phyloP scores from a whole-genome alignment of 2,797 vertebrate species.

The Acanthornis magna region DNA sequence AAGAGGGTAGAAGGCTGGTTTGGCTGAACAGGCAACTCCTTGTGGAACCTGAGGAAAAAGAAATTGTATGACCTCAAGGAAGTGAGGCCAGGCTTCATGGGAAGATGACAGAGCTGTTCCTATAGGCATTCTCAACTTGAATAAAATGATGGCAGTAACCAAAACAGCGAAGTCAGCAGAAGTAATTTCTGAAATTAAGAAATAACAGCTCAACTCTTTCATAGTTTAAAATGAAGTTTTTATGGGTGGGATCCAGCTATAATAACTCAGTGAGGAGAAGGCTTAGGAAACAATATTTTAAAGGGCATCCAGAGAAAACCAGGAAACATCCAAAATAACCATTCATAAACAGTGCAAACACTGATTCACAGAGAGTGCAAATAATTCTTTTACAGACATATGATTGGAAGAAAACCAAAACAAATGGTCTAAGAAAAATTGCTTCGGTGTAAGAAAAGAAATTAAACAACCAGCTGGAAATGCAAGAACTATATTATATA shows the following conservation, averaged over 20 bases:
- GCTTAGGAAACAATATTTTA: neutral
- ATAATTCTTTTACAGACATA: neutral
- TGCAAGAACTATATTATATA: neutral
- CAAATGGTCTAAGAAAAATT: neutral
- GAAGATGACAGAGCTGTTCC: neutral
- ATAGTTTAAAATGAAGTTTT: neutral
- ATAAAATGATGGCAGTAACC: neutral
- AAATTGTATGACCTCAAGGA: neutral
- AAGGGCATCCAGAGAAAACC: neutral
- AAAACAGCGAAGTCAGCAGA: neutral
- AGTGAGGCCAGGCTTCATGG: neutral
- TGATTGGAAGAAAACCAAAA: neutral
- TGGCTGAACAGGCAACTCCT: neutral
- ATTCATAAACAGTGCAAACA: neutral
- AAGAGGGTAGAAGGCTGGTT: neutral
- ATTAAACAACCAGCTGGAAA: neutral
- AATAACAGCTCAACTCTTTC: neutral
- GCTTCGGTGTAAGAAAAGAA: neutral
- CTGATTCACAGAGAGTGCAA: neutral
- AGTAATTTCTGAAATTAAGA: constrained; percentile 14
- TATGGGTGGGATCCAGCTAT: neutral
- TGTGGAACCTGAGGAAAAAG: neutral
- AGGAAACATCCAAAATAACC: neutral
- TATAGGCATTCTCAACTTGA: neutral
- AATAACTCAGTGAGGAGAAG: neutral